Evolutionary conservation across 2,888 invertebrate species (phyloP), one percentile per base, ranked within the genome.

Genomic region (Charanyca ferruginea): DNA sequence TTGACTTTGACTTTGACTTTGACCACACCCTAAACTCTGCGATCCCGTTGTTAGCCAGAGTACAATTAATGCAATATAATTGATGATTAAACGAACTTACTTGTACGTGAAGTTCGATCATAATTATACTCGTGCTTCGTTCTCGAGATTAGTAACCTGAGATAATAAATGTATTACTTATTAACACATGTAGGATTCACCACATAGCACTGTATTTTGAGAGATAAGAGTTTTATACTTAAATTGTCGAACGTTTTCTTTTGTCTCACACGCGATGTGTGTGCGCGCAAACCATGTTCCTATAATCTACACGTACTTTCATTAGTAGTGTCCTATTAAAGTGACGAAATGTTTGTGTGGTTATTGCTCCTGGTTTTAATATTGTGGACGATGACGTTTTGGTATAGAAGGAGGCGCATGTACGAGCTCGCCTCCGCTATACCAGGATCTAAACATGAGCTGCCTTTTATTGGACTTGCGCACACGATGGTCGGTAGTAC

Each of bases 401-500:
- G 89, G 79, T 90, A 85, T 51, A 85, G 79, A 44, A 87, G 93
- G 63, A 86, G 92, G 70, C 82, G 87, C 44, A 85, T 94, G 88
- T 89, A 91, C 61, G 80, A 86, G 66, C 66, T 94, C 42, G 92
- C 93, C 3, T 75, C 87, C 0, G 73, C 55, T 4, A 79, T 92
- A 52, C 87, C 87, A 2, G 64, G 32, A 2, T 42, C 85, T 0
- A 70, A 81, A 2, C 73, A 71, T 2, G 84, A 87, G n/a, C 49
- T 90, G 23, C 93, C 93, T 1, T 2, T 90, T 2, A 77, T 93
- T n/a, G 94, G 94, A 2, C n/a, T 91, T 16, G 87, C 91, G 8
- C 89, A 90, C 49, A 80, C 58, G 7, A 44, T 94, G 4, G 25
- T 76, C 3, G 94, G 94, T 7, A 83, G 72, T 64, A 89, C 89